Base-by-base conservation (phyloP, 2,797 vertebrate species). In the Diplodus puntazzo region DNA sequence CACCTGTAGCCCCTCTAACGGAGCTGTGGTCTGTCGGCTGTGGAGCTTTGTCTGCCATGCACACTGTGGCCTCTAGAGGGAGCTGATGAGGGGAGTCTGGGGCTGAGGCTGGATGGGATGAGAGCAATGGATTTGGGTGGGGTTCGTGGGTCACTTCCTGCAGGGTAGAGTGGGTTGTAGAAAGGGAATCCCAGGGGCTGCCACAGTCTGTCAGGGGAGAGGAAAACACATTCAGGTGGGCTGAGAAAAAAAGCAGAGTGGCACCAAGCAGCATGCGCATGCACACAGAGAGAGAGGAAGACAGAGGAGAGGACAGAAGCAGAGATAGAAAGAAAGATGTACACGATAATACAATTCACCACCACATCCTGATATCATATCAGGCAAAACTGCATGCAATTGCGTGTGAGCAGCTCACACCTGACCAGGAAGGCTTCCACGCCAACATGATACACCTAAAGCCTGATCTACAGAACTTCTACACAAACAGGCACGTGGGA, bases 161-260 rank as follows among this genome's bases (percentile, higher is more conserved):
- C 98, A 98, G 95, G 94, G 96, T 95, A 98, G 97, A 92, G 97
- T 96, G 91, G 97, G 96, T 90, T 98, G 98, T 94, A 97, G 97
- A 93, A 97, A 97, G 93, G 96, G 96, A 83, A 92, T 97, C 97
- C 98, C 98, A 96, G 98, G 95, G 90, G 97, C 92, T 69, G 97
- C 94, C 95, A 95, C 97, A 95, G 97, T 98, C 98, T 99, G 96
- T 92, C 70, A 75, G 49, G 81, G 69, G 68, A 78, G 64, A 83
- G 46, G 46, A 81, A 87, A 88, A 82, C 20, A 68, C 14, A 11
- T 11, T 89, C 42, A 88, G 62, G 69, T 53, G 58, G 70, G 73
- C 42, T 53, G 60, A 82, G 3, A 54, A 62, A 11, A 25, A 71
- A 75, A 67, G 27, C 52, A 60, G 57, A 58, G 17, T 11, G 71